Conservation (phyloP, 2,888 invertebrate species). For the Zele albiditarsus region DNA sequence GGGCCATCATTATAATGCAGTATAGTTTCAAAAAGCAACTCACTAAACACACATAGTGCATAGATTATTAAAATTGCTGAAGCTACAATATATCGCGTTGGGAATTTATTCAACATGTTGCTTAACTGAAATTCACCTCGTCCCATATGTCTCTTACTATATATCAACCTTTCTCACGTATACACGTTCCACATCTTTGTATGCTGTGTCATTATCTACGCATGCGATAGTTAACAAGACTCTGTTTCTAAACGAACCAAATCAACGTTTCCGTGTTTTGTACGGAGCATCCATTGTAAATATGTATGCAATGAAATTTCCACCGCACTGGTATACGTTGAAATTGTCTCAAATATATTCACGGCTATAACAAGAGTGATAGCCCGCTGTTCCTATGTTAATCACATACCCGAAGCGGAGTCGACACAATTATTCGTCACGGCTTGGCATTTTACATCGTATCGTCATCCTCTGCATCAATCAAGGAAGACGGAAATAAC, state of each 20-base stretch:
- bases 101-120: neutral
- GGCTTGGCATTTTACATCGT: constrained; percentile 5
- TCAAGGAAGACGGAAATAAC: neutral
- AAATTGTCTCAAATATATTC: neutral
- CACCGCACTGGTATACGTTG: neutral
- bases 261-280: neutral
- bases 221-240: neutral
- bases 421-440: neutral
- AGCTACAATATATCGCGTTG: neutral
- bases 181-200: neutral
- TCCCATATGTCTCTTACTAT: neutral
- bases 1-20: too few species aligned
- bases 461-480: neutral
- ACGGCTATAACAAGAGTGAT: constrained; percentile 4
- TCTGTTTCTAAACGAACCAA: neutral
- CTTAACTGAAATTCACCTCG: neutral
- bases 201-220: neutral
- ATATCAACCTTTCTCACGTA: neutral
- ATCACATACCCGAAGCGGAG: neutral
- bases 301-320: neutral
- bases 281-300: neutral
- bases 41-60: neutral
- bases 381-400: neutral
- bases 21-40: too few species aligned
- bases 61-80: neutral